Conservation (phyloP, 2,113 vertebrate genomes). For the Eulemur rufifrons region DNA sequence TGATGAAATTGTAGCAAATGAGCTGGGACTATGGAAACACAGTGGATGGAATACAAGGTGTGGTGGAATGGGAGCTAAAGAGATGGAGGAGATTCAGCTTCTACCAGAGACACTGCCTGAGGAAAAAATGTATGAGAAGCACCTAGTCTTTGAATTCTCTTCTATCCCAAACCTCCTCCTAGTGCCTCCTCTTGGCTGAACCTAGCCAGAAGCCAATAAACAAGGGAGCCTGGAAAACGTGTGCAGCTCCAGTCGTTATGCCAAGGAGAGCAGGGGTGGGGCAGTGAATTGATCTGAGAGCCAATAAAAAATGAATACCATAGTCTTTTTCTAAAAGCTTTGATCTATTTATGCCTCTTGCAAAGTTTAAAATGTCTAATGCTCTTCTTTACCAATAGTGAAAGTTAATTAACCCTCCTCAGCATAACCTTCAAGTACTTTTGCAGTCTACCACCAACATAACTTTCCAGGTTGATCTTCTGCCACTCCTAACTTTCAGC, state of each 20-base stretch:
- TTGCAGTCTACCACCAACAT: background rate
- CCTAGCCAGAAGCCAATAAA: background rate
- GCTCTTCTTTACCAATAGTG: background rate
- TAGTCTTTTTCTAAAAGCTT: background rate
- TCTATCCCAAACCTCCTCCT: background rate
- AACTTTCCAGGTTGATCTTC: background rate
- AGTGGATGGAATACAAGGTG: no score
- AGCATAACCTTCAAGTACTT: background rate
- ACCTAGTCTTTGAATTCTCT: background rate
- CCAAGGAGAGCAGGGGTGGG: rapidly evolving
- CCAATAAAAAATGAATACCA: background rate
- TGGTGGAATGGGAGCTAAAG: no score
- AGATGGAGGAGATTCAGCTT: background rate
- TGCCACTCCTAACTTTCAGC: background rate
- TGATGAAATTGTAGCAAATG: no score
- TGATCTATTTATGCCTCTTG: background rate
- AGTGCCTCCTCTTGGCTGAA: background rate
- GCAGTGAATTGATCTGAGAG: background rate
- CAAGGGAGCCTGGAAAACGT: rapidly evolving
- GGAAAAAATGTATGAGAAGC: background rate
- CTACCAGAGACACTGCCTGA: background rate
- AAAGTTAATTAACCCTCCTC: background rate
- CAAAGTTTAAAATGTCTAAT: background rate
- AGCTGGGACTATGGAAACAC: background rate
- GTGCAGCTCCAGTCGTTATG: rapidly evolving